Percentiles rank a stretch among this genome's conserved stretches.
phyloP scores from a whole-genome alignment of 2,113 vertebrate species.

The Panurus biarmicus region DNA sequence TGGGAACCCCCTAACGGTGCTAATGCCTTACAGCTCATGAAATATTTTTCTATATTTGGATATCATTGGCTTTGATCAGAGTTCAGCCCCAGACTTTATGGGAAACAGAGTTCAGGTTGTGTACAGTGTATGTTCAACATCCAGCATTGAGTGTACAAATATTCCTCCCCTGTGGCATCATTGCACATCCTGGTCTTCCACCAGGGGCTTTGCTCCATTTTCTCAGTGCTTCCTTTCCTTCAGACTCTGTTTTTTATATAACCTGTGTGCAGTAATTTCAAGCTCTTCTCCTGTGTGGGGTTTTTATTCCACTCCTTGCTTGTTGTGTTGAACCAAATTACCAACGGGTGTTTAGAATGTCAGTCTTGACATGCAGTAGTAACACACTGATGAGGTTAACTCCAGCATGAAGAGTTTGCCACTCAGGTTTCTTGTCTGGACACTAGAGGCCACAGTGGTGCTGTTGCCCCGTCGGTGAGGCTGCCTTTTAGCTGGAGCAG shows the following conservation, averaged over 20 bases:
- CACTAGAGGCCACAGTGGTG: background rate
- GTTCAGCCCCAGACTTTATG: background rate
- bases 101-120: background rate
- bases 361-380: background rate
- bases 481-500: background rate
- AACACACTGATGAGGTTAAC: no score
- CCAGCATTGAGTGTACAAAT: background rate
- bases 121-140: background rate
- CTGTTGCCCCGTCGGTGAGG: fast-evolving
- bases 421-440: background rate
- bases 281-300: background rate
- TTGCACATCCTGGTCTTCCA: background rate
- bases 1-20: background rate
- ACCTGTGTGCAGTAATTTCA: background rate
- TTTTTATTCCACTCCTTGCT: background rate
- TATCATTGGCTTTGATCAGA: background rate
- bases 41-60: background rate
- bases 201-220: background rate
- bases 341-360: background rate
- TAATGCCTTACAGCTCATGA: background rate
- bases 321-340: background rate
- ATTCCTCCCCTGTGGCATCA: fast-evolving
- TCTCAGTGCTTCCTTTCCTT: background rate
- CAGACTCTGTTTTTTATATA: background rate
- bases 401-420: background rate